phyloP scores from a whole-genome alignment of 23 tunicate genomes.

The Diplosoma virens region DNA sequence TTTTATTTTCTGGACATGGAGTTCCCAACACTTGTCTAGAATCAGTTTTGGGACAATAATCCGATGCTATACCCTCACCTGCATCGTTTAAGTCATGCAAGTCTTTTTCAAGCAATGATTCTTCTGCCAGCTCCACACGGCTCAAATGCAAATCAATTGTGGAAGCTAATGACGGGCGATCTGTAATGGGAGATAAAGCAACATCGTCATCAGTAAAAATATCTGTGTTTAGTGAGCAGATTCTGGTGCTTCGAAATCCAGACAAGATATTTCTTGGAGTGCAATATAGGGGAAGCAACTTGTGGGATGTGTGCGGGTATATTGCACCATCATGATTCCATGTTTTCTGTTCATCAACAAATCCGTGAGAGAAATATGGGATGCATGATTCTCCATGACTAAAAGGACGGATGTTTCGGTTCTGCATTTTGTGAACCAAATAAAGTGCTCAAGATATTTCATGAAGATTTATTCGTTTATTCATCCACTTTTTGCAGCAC shows the following conservation, averaged over 20 bases:
- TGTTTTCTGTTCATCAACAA: too few relatives aligned
- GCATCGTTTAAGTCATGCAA: conserved; percentile 2
- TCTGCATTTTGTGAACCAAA: neutral
- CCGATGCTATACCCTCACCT: neutral
- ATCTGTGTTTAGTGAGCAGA: conserved; percentile 8
- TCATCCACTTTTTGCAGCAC: conserved; percentile 22
- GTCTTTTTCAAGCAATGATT: conserved; percentile 1
- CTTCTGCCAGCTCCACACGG: conserved; percentile 4
- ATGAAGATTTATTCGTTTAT: conserved; percentile 22
- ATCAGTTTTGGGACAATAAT: neutral
- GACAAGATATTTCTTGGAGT: too few relatives aligned
- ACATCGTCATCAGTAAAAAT: conserved; percentile 3
- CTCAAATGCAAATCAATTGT: neutral
- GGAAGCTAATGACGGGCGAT: neutral
- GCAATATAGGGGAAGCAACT: conserved; percentile 22
- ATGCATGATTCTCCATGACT: neutral
- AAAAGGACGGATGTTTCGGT: neutral
- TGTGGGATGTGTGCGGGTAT: too few relatives aligned
- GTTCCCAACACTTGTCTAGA: neutral
- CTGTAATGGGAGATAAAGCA: conserved; percentile 4
- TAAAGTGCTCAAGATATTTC: neutral
- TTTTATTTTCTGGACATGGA: neutral
- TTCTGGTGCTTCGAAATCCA: neutral
- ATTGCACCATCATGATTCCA: too few relatives aligned
- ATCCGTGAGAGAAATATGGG: too few relatives aligned